Evolutionary conservation across 2,113 vertebrate genomes (phyloP), one percentile per base, ranked within the genome.

Genomic region (Xiphorhynchus elegans): DNA sequence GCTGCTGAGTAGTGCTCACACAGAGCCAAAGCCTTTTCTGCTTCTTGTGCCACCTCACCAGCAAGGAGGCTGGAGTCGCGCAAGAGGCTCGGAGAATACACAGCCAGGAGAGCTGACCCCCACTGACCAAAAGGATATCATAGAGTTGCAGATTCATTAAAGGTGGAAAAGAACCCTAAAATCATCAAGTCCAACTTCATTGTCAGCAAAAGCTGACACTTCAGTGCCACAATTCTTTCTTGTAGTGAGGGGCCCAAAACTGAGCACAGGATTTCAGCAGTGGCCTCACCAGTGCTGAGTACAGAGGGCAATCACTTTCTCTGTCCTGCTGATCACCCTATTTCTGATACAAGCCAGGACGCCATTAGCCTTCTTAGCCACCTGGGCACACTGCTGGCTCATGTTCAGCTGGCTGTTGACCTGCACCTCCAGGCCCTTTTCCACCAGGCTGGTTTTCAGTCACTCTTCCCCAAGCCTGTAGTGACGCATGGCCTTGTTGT

Each of bases 11-110:
- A 15, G 58, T 42, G 35, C 42, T 88, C 35, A 50, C 11, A 42
- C 11, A 42, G 17, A 21, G 25, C 9, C 25, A 42, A 13, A 21
- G 25, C 7, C 25, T 26, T 73, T 73, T 29, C 26, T 33, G 21
- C 21, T 28, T 23, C 26, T 50, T 46, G 21, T 0, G 0, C 5
- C 13, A 50, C 3, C 7, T 10, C 11, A 10, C 21, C 50, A 50
- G 33, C 0, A 1, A 66, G 42, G 35, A 35, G 17, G 13, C 59
- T 58, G 35, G 13, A 8, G 21, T 8, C 37, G 26, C 26, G 33
- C 7, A 50, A 33, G 42, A 28, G 49, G 15, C 0, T 1, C 3
- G 3, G 20, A 44, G 17, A 60, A 11, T 7, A 42, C 20, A 52
- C 7, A 53, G 44, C 35, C 25, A 7, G 52, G 26, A 58, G 17